These are phyloP conservation scores for Eupeodes corollae DNA, from an alignment of 1,140 invertebrate genomes.

Conservation along the genomic window DNA sequence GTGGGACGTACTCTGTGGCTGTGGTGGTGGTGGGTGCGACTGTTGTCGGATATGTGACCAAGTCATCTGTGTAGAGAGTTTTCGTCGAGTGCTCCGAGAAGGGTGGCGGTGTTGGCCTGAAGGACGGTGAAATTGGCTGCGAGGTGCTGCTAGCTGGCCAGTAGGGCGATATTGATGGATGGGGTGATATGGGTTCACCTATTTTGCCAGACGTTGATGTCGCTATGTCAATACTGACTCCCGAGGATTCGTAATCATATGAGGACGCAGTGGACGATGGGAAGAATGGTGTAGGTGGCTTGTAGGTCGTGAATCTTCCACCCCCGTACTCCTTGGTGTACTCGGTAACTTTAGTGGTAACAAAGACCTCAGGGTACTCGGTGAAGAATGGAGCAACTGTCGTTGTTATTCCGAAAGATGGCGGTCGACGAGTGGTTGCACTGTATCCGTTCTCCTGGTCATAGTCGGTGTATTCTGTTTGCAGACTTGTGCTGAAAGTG, in stretches of 20 bases:
- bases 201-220: conserved; percentile 2
- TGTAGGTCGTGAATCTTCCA: conserved; percentile 19
- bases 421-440: conserved; percentile 34
- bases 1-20: conserved; percentile 3
- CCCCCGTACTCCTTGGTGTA: conserved; percentile 24
- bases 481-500: background rate
- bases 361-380: conserved; percentile 32
- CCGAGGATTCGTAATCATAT: conserved; percentile 10
- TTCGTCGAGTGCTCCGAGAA: conserved; percentile 1
- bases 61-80: conserved; percentile 24
- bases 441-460: conserved; percentile 35
- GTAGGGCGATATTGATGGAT: conserved; percentile 6
- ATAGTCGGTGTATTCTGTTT: conserved; percentile 15
- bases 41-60: conserved; percentile 10
- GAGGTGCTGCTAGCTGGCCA: no score
- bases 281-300: conserved; percentile 8
- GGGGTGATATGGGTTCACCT: conserved; percentile 7
- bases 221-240: background rate
- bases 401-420: conserved; percentile 17
- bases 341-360: conserved; percentile 21
- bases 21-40: conserved; percentile 2
- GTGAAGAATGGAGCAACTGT: conserved; percentile 40
- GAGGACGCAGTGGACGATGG: conserved; percentile 10
- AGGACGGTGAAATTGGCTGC: background rate
- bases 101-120: background rate